Evolutionary conservation across 2,888 invertebrate genomes (phyloP).

Genomic region (Sepiola atlantica): DNA sequence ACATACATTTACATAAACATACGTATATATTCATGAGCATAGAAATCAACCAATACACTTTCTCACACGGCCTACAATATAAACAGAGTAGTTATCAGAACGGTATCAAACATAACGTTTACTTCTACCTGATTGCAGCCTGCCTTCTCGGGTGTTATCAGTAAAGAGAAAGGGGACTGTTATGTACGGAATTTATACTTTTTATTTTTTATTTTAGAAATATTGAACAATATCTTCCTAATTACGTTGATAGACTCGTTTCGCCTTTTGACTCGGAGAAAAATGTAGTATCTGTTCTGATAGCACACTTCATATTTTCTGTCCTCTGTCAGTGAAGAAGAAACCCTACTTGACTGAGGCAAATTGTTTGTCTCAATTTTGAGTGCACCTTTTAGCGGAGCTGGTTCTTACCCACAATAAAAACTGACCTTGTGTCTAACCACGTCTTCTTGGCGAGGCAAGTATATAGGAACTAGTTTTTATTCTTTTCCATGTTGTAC

Average conservation of each 20-base stretch:
- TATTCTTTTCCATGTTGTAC: too few relatives aligned
- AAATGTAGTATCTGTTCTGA: too few relatives aligned
- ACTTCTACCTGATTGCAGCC: neutral
- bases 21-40: neutral
- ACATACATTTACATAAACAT: neutral
- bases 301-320: too few relatives aligned
- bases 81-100: neutral
- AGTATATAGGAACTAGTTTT: too few relatives aligned
- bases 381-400: too few relatives aligned
- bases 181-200: neutral
- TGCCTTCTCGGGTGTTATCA: neutral
- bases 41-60: neutral
- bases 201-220: neutral
- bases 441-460: too few relatives aligned
- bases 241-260: neutral
- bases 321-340: too few relatives aligned
- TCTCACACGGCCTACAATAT: neutral
- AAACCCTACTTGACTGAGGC: too few relatives aligned
- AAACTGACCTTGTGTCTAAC: too few relatives aligned
- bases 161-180: neutral
- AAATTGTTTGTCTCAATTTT: too few relatives aligned
- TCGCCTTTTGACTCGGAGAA: too few relatives aligned
- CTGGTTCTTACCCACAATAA: too few relatives aligned
- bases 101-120: neutral
- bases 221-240: neutral